A percentile compares a stretch with the other conserved stretches of the same genome.
Evolutionary conservation across 37 sponge, comb jelly and placozoan species (phyloP).

Genomic region (Spongia lamella): DNA sequence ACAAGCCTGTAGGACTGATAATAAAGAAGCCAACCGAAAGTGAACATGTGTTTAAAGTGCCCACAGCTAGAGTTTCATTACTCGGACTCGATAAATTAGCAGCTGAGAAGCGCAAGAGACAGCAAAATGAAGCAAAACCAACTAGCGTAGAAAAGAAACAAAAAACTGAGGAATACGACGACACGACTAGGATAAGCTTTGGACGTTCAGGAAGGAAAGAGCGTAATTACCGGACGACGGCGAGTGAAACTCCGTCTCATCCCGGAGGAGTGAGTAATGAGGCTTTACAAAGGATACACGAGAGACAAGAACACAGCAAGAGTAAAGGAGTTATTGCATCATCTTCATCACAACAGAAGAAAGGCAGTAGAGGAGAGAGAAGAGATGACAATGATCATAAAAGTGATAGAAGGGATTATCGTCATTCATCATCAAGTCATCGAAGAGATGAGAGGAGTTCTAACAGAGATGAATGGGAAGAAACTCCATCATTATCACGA

Average conservation of each 20-base stretch:
- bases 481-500: too few species aligned
- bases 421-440: too few species aligned
- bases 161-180: neutral
- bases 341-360: slow-evolving; percentile 10
- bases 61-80: slow-evolving; percentile 57
- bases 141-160: slow-evolving; percentile 15
- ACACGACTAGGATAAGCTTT: slow-evolving; percentile 37
- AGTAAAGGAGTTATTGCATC: slow-evolving; percentile 57
- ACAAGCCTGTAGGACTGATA: slow-evolving; percentile 70
- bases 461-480: neutral
- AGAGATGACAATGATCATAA: neutral
- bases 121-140: slow-evolving; percentile 43
- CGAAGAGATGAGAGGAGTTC: neutral
- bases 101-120: slow-evolving; percentile 60
- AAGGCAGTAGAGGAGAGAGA: slow-evolving; percentile 4
- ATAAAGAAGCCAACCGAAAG: slow-evolving; percentile 28
- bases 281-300: slow-evolving; percentile 62
- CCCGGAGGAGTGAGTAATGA: slow-evolving; percentile 87
- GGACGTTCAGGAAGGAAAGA: slow-evolving; percentile 29
- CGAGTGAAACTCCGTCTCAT: slow-evolving; percentile 84
- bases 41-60: slow-evolving; percentile 58
- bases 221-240: slow-evolving; percentile 50
- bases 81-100: slow-evolving; percentile 85
- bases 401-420: neutral
- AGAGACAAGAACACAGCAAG: slow-evolving; percentile 37